These are phyloP conservation scores for Urechis unicinctus DNA, from an alignment of 2,888 invertebrate species.

Conservation along the genomic window DNA sequence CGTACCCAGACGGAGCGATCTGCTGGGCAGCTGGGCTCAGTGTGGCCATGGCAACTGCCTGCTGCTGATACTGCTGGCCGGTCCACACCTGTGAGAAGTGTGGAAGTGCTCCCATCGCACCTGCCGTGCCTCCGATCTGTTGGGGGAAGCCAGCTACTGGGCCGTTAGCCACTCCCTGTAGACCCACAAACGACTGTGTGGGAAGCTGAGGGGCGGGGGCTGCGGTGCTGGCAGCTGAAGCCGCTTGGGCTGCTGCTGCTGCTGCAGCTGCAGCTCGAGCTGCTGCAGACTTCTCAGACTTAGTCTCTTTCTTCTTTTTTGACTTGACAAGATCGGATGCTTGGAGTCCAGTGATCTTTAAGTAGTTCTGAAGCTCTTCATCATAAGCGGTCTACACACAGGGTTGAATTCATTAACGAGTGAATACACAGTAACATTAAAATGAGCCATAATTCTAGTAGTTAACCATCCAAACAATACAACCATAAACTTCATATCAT, in stretches of 20 bases:
- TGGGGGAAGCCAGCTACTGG: not conserved
- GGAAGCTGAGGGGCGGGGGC: conserved; percentile 6
- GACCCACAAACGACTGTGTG: conserved; percentile 9
- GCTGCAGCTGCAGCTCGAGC: conserved; percentile 6
- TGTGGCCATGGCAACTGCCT: not conserved
- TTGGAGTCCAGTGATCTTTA: conserved; percentile 23
- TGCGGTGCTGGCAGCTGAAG: conserved; percentile 6
- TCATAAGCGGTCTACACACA: conserved; percentile 20
- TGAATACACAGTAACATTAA: too few species aligned
- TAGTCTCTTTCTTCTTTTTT: conserved; percentile 11
- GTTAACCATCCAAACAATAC: not conserved
- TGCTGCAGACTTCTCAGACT: not conserved
- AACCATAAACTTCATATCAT: not conserved
- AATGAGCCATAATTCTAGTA: not conserved
- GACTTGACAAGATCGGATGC: conserved; percentile 23
- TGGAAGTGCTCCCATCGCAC: not conserved
- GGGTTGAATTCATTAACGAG: not conserved
- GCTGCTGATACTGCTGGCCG: conserved; percentile 3
- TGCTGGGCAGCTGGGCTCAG: conserved; percentile 4
- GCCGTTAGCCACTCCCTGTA: conserved; percentile 3
- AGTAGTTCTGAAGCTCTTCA: conserved; percentile 20
- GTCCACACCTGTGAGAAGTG: conserved; percentile 6
- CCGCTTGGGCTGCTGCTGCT: conserved; percentile 7
- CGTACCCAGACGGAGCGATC: not conserved
- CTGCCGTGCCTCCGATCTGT: not conserved